These are phyloP conservation scores for Alca torda DNA, from an alignment of 2,797 vertebrate species.

Conservation along the genomic window DNA sequence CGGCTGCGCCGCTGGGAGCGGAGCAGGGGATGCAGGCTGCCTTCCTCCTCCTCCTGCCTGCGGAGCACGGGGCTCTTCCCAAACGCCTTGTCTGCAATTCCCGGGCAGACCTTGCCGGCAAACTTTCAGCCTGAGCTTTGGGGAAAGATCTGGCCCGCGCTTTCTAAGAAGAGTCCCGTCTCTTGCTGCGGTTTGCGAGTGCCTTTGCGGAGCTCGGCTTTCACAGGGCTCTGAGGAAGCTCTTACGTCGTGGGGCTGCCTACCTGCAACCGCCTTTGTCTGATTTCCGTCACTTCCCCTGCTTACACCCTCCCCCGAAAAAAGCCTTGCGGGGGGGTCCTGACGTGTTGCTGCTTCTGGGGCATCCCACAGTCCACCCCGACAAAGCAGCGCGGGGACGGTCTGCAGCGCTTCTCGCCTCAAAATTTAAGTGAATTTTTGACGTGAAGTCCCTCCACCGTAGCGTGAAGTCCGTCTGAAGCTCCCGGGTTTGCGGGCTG, in stretches of 20 bases:
- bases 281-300: not conserved
- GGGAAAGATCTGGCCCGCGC: accelerated
- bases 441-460: accelerated
- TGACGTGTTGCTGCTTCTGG: not conserved
- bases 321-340: accelerated
- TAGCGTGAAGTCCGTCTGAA: accelerated
- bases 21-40: not conserved
- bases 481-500: accelerated
- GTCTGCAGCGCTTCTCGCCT: not conserved
- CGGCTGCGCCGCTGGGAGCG: not conserved
- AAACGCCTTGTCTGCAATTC: not conserved
- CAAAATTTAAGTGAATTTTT: not conserved
- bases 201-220: accelerated
- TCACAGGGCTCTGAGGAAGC: not conserved
- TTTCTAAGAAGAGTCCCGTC: not conserved
- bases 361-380: not conserved
- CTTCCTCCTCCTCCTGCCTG: not conserved
- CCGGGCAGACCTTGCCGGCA: not conserved
- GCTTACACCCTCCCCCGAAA: not conserved
- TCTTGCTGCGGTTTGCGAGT: accelerated
- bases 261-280: accelerated
- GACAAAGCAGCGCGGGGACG: accelerated
- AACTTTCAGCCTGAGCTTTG: not conserved
- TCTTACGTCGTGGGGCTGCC: not conserved
- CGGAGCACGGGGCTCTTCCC: accelerated